Base-by-base conservation (phyloP, 1,140 invertebrate genomes). In the Drosophila triauraria region DNA sequence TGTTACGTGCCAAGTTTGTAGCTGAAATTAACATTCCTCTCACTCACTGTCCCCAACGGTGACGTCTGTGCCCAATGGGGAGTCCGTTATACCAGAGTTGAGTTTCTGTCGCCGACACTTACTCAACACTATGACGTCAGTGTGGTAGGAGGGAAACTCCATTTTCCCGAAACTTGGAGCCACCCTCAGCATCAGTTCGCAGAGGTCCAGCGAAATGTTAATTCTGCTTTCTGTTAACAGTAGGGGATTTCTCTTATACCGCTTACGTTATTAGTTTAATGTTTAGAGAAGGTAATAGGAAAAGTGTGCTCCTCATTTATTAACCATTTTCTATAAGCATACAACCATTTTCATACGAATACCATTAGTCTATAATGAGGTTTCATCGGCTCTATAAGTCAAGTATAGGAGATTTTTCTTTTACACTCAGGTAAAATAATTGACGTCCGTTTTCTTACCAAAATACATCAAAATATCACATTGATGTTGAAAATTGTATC, bases 61-160 rank as follows among this genome's bases (percentile, higher is more conserved):
- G 83, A 87, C 83, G 84, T 88, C 12, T 30, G 30, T 58, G 30
- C 74, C 46, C 74, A 53, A 17, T 63, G 53, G 69, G 47, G 43
- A 58, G 69, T 20, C 60, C 47, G 48, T 71, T 72, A 82, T 46
- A 74, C 63, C 70, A 72, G 75, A 80, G 54, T 70, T 68, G 38
- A 25, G 25, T 74, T 62, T 68, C 38, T 50, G 61, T 25, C 44
- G 58, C 25, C 48, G 54, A 60, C 53, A 63, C 46, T 56, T 60
- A 70, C 60, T 42, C 76, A 84, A 88, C 80, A 70, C 74, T 46
- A 46, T 87, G 85, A 81, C 81, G 84, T 87, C 85, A 71, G 48
- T 58, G n/a, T 67, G 59, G 17, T 40, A 57, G 42, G 43, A 20
- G 5, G 30, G 1, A 32, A 46, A 27, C 27, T 58, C 5, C 13